These are phyloP conservation scores for Papilio gigon DNA, from an alignment of 2,888 invertebrate genomes.

Conservation along the genomic window DNA sequence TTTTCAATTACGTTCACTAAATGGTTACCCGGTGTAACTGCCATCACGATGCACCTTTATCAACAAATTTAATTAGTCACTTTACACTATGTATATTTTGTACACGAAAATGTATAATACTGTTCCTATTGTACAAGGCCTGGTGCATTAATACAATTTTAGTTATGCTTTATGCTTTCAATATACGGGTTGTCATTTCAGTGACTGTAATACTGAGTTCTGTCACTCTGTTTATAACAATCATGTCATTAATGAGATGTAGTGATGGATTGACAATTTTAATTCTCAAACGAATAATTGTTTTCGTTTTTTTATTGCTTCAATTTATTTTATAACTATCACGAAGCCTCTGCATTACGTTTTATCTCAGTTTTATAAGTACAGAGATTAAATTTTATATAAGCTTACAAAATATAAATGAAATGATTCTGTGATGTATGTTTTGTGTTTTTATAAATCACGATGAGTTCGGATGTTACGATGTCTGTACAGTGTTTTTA, in stretches of 20 bases:
- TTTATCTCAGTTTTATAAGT: constrained; percentile 3
- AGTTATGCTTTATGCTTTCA: not conserved
- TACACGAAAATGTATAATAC: not conserved
- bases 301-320: not conserved
- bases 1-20: constrained; percentile 27
- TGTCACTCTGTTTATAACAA: not conserved
- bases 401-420: not conserved
- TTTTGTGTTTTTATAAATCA: not conserved
- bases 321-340: not conserved
- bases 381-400: not conserved
- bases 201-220: not conserved
- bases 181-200: not conserved
- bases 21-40: constrained; percentile 24
- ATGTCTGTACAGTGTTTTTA: too few relatives aligned
- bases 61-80: constrained; percentile 9
- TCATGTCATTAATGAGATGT: not conserved
- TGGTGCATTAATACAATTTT: not conserved
- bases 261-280: not conserved
- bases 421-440: not conserved
- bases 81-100: constrained; percentile 1
- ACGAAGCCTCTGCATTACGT: not conserved
- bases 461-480: too few relatives aligned
- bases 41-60: constrained; percentile 24
- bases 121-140: not conserved
- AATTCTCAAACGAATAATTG: not conserved